phyloP scores from a whole-genome alignment of 2,113 vertebrate species.

The Menura novaehollandiae region DNA sequence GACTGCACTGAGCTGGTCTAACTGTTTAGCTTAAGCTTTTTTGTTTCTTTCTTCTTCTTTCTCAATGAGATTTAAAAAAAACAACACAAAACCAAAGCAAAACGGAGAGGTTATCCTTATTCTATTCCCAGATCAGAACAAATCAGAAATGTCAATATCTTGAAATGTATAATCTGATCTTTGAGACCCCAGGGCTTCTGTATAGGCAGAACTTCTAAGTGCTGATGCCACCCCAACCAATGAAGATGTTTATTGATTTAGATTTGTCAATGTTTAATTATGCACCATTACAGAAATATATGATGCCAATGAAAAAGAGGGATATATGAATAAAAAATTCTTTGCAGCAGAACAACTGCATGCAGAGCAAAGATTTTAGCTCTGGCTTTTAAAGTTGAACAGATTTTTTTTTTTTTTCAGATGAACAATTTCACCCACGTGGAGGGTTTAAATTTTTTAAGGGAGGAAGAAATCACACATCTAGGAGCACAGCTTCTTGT shows the following conservation, averaged over 20 bases:
- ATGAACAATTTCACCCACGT: background rate
- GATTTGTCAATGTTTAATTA: conserved; percentile 65
- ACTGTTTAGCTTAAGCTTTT: background rate
- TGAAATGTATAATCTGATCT: background rate
- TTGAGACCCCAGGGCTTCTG: background rate
- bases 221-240: background rate
- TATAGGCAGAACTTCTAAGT: background rate
- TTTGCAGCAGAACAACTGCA: conserved; percentile 31
- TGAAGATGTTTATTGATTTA: conserved; percentile 47
- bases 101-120: background rate
- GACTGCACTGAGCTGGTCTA: background rate
- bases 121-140: background rate
- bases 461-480: background rate
- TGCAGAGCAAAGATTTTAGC: conserved; percentile 49
- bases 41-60: background rate
- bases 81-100: background rate
- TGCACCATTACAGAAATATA: conserved; percentile 41
- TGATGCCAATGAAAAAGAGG: conserved; percentile 28
- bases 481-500: background rate
- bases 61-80: background rate
- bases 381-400: conserved; percentile 3
- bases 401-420: background rate
- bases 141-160: background rate
- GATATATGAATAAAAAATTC: conserved; percentile 44
- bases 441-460: background rate